Percentiles rank a stretch among this genome's conserved stretches.
Evolutionary conservation across 2,888 invertebrate species (phyloP).

Genomic region (Amitus sp.): DNA sequence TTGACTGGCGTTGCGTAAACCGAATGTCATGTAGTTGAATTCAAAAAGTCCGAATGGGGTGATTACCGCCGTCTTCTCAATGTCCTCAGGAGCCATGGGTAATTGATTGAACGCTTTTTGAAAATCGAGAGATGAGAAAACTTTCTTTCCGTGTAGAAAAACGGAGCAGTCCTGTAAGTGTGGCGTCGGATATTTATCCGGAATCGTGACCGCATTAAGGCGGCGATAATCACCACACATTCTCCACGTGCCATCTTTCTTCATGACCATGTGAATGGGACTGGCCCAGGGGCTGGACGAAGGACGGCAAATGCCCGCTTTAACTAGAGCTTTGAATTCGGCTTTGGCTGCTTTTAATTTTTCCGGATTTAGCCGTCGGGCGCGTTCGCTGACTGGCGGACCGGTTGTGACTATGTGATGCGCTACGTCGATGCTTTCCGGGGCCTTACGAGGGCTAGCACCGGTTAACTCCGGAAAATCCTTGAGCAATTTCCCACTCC

Average conservation of each 20-base stretch:
- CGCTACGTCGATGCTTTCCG: background rate
- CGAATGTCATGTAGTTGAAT: slow-evolving; percentile 27
- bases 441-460: no score
- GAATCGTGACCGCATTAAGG: slow-evolving; percentile 45
- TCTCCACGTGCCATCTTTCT: slow-evolving; percentile 26
- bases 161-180: slow-evolving; percentile 45
- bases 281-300: slow-evolving; percentile 50
- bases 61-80: slow-evolving; percentile 25
- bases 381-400: no score
- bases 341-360: background rate
- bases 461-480: slow-evolving; percentile 11
- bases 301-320: background rate
- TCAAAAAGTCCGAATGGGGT: slow-evolving; percentile 37
- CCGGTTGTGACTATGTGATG: no score
- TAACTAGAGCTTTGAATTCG: background rate
- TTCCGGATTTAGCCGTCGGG: no score
- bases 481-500: background rate
- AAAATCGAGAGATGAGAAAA: slow-evolving; percentile 30
- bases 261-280: slow-evolving; percentile 53
- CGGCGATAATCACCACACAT: slow-evolving; percentile 31
- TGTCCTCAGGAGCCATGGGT: slow-evolving; percentile 18
- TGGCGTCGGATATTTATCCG: slow-evolving; percentile 49
- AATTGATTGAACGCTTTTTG: slow-evolving; percentile 19
- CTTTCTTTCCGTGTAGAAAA: slow-evolving; percentile 30
- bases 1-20: slow-evolving; percentile 19